These are phyloP conservation scores for Scaptomyza flava DNA, from an alignment of 2,888 invertebrate species.

Conservation along the genomic window DNA sequence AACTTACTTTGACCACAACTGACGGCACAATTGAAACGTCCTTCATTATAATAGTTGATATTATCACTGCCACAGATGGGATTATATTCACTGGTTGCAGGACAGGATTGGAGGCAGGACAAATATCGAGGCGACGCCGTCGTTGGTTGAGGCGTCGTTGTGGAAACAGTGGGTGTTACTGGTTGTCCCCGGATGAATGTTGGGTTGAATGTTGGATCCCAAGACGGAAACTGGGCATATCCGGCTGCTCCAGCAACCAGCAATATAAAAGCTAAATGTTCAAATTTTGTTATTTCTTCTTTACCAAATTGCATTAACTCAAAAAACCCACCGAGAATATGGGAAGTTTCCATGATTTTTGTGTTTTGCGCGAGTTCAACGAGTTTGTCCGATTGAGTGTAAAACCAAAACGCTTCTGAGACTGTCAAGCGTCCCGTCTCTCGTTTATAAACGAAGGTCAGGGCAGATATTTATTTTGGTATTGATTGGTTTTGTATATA, in stretches of 20 bases:
- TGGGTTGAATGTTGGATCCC: conserved; percentile 8
- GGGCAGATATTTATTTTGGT: conserved; percentile 16
- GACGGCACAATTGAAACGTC: conserved; percentile 77
- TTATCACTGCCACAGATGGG: conserved; percentile 83
- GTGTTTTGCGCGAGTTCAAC: conserved; percentile 6
- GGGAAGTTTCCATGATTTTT: conserved; percentile 25
- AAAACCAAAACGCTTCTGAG: conserved; percentile 43
- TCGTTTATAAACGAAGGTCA: conserved; percentile 49
- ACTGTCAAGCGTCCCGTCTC: conserved; percentile 25
- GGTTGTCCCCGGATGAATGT: conserved; percentile 39
- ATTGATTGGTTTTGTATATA: conserved; percentile 33
- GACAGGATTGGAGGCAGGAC: conserved; percentile 72
- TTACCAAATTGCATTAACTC: background rate
- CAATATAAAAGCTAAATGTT: conserved; percentile 10
- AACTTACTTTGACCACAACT: conserved; percentile 80
- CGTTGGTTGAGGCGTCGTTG: conserved; percentile 51
- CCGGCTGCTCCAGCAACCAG: conserved; percentile 24
- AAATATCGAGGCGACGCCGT: conserved; percentile 69
- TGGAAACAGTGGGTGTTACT: conserved; percentile 7
- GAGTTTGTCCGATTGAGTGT: conserved; percentile 33
- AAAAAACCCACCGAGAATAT: conserved; percentile 33
- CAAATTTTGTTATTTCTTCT: background rate
- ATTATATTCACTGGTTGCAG: conserved; percentile 82
- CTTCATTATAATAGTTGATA: conserved; percentile 78
- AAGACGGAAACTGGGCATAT: conserved; percentile 25